These are phyloP conservation scores for Trissonchulus sp. DNA, from an alignment of 2,888 invertebrate genomes.

Conservation along the genomic window DNA sequence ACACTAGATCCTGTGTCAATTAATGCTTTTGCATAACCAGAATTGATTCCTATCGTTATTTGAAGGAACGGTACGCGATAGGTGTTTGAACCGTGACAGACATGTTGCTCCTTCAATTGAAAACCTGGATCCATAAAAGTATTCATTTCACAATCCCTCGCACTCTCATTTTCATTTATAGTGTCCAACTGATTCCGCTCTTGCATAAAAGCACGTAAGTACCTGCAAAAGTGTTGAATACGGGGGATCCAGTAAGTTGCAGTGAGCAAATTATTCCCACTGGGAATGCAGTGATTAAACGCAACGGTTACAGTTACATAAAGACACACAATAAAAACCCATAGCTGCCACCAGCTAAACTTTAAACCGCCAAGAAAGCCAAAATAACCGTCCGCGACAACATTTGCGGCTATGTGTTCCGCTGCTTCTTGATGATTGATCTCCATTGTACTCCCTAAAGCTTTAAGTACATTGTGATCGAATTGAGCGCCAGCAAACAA, in stretches of 20 bases:
- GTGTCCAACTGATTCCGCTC: background rate
- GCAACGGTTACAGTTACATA: background rate
- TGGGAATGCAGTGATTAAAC: background rate
- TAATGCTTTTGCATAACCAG: background rate
- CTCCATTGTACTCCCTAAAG: background rate
- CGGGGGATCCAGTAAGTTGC: too few species aligned
- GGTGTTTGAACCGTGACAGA: too few species aligned
- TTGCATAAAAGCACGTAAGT: background rate
- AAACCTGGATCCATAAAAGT: background rate
- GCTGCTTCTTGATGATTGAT: background rate
- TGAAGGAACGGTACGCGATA: background rate
- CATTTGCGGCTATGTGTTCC: background rate
- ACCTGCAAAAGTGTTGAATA: background rate
- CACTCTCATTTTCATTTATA: too few species aligned
- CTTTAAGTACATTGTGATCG: background rate
- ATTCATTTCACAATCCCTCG: too few species aligned
- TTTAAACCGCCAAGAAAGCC: background rate
- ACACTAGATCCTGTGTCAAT: constrained; percentile 7
- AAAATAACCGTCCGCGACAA: background rate
- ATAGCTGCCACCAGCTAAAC: background rate
- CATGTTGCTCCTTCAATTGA: too few species aligned
- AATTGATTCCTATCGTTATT: background rate
- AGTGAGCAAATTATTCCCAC: background rate
- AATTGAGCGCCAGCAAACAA: background rate
- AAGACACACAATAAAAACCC: constrained; percentile 8